Conservation (phyloP, 2,113 vertebrate genomes). For the Equus quagga region DNA sequence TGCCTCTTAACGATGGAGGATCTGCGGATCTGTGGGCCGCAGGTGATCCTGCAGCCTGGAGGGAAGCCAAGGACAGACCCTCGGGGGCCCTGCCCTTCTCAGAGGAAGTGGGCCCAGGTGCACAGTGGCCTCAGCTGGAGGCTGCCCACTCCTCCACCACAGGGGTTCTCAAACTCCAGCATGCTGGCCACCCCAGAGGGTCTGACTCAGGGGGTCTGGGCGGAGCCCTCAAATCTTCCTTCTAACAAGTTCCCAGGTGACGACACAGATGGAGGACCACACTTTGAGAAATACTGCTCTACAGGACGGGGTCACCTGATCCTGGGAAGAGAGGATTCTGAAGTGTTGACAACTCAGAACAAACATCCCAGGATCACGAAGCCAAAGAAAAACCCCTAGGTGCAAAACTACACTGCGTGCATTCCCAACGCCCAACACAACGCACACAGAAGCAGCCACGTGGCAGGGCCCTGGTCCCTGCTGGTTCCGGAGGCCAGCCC, state of each 20-base stretch:
- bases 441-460: background rate
- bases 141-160: fast-evolving
- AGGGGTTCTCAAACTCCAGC: background rate
- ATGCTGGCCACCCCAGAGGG: background rate
- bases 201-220: background rate
- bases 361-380: background rate
- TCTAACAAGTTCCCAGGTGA: background rate
- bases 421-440: background rate
- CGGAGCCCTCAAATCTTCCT: background rate
- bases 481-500: background rate
- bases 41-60: background rate
- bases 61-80: background rate
- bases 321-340: background rate
- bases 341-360: background rate
- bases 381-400: background rate
- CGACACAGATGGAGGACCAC: background rate
- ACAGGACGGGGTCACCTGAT: background rate
- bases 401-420: background rate
- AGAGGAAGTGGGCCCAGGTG: background rate
- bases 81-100: background rate
- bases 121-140: background rate
- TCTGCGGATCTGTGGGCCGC: background rate
- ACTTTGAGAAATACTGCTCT: background rate
- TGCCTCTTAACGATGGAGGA: background rate
- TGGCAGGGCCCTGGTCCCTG: background rate